phyloP scores from a whole-genome alignment of 2,797 vertebrate genomes.

The Threskiornis aethiopicus region DNA sequence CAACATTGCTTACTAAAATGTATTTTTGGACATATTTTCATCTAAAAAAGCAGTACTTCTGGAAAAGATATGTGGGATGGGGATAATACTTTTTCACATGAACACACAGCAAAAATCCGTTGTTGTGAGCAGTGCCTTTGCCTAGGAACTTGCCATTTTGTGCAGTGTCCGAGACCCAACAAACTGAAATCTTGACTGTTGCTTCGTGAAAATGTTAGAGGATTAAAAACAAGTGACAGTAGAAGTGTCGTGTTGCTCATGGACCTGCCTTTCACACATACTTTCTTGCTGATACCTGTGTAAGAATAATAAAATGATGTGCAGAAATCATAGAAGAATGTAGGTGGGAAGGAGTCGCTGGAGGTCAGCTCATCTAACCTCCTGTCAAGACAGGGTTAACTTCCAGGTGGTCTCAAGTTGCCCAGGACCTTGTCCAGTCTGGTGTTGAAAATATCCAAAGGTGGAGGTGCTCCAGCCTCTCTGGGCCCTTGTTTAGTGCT shows the following conservation, averaged over 20 bases:
- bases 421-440: background rate
- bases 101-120: no score
- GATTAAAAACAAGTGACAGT: background rate
- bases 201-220: background rate
- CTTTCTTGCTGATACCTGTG: background rate
- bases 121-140: background rate
- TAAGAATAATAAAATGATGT: background rate
- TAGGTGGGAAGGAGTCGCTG: background rate
- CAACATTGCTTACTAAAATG: background rate
- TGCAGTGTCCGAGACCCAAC: background rate
- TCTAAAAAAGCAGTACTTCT: background rate
- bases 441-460: background rate
- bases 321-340: fast-evolving
- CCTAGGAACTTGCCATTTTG: background rate
- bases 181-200: background rate
- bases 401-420: background rate
- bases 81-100: fast-evolving
- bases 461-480: background rate
- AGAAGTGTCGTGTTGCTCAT: fast-evolving
- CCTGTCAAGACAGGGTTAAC: background rate
- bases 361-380: background rate
- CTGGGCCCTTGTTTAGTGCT: background rate
- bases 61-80: background rate
- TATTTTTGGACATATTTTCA: background rate
- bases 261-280: background rate